phyloP scores from a whole-genome alignment of 2,797 vertebrate species.

The Urocyon cinereoargenteus region DNA sequence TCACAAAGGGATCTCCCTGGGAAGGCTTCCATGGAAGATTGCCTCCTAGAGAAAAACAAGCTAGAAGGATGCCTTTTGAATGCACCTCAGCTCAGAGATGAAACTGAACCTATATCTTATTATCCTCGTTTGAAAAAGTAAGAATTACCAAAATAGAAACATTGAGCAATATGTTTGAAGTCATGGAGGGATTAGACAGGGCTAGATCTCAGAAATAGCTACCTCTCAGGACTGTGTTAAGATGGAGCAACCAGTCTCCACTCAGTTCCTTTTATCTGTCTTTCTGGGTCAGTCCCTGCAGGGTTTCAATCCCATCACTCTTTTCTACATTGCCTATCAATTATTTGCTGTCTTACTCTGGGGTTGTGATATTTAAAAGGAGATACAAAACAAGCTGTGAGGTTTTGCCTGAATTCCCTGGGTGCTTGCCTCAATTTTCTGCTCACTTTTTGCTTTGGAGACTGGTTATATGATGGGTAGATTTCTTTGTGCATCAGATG shows the following conservation, averaged over 20 bases:
- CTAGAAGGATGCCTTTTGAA: not conserved
- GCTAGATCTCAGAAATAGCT: not conserved
- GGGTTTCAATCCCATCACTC: not conserved
- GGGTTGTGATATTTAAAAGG: constrained; percentile 51
- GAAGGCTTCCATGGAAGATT: not conserved
- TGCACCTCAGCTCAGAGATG: not conserved
- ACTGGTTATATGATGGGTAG: not conserved
- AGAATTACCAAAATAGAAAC: not conserved
- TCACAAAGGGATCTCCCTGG: not conserved
- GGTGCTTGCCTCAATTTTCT: constrained; percentile 22
- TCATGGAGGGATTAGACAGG: not conserved
- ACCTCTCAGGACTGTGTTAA: not conserved
- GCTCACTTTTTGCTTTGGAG: constrained; percentile 30
- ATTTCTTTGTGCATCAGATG: not conserved
- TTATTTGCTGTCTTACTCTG: constrained; percentile 55
- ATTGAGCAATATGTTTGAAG: not conserved
- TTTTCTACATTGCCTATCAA: not conserved
- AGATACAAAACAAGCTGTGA: constrained; percentile 10
- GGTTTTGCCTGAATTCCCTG: constrained; percentile 1
- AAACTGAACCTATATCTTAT: not conserved
- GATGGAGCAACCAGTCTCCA: not conserved
- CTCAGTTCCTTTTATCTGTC: constrained; percentile 20
- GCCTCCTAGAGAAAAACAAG: not conserved
- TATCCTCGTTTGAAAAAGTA: constrained; percentile 1
- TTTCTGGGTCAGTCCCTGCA: constrained; percentile 59